Evolutionary conservation across 2,888 invertebrate species (phyloP), one percentile per base, ranked within the genome.

Genomic region (Drosophila ezoana): DNA sequence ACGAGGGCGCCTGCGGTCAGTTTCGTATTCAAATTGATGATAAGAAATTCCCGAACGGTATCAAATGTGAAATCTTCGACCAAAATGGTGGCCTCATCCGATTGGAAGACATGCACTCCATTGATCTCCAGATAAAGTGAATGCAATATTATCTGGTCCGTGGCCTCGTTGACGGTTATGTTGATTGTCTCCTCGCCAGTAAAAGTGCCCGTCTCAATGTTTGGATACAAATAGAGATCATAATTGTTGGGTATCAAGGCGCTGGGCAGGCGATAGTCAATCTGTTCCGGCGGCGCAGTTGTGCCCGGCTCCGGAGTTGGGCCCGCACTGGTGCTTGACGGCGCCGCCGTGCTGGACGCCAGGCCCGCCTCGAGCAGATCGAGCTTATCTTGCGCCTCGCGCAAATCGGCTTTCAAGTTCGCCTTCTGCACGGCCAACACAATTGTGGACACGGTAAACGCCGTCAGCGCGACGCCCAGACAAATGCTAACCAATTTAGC

Each of bases 181-280:
- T 74, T 78, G 43, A 95, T 94, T 0, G 75, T 87, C 0, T 95
- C 94, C 53, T 91, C 92, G 13, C 96, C 97, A 45, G 72, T 82
- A 77, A 94, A 95, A 11, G 83, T 89, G 64, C 93, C 94, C 82
- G 93, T 89, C 71, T 93, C 91, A 69, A 96, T 92, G 81, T 96
- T 92, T 0, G 97, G 97, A 87, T 94, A 92, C 35, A 97, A 91
- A 52, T 92, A 93, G 4, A 97, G 92, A 79, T 95, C 94, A 89
- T 97, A 97, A 68, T 94, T 93, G 16, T 90, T 83, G 0, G 97
- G 97, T 33, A 92, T 88, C 0, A 95, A 91, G 41, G 93, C 89
- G 37, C 91, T 91, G 1, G 96, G 95, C 11, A 97, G 90, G 8
- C 95, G 90, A 71, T 92, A 92, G 35, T 91, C 67, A 3, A 89